Evolutionary conservation across 1,140 invertebrate genomes (phyloP).

Genomic region (Bilobella aurantiaca): DNA sequence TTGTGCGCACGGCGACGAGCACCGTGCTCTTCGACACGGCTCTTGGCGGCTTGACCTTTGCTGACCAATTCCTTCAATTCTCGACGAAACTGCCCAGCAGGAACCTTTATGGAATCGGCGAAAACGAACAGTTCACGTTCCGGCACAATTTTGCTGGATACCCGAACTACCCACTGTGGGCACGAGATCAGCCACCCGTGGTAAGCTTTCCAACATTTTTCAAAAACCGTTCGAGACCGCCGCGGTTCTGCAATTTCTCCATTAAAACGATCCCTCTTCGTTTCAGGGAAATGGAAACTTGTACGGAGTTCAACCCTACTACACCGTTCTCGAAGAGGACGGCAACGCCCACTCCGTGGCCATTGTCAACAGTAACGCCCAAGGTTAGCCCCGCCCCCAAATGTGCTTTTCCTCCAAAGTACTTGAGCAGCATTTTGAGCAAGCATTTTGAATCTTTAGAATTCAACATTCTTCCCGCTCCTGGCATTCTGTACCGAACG

Average conservation of each 20-base stretch:
- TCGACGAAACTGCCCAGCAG: slow-evolving; percentile 52
- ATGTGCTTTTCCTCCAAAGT: too few species aligned
- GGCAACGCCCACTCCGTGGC: slow-evolving; percentile 34
- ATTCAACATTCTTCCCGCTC: slow-evolving; percentile 33
- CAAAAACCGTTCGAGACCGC: too few species aligned
- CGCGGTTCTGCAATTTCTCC: too few species aligned
- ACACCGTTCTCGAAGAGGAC: slow-evolving; percentile 33
- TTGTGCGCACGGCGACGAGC: slow-evolving; percentile 13
- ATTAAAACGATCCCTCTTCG: slow-evolving; percentile 19
- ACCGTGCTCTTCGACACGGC: slow-evolving; percentile 21
- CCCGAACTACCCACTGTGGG: slow-evolving; percentile 15
- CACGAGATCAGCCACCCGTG: too few species aligned
- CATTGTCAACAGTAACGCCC: slow-evolving; percentile 36
- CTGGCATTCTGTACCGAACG: slow-evolving; percentile 36
- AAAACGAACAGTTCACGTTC: slow-evolving; percentile 37
- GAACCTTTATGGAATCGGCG: slow-evolving; percentile 41
- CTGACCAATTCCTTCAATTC: slow-evolving; percentile 75
- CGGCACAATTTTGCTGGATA: slow-evolving; percentile 22
- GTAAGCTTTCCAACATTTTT: too few species aligned
- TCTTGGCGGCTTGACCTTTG: slow-evolving; percentile 63
- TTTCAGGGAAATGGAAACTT: slow-evolving; percentile 22
- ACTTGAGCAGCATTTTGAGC: too few species aligned
- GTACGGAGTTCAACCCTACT: slow-evolving; percentile 32
- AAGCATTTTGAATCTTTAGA: too few species aligned
- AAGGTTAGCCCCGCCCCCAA: slow-evolving; percentile 34